These are phyloP conservation scores for Philopedon plagiatum DNA, from an alignment of 2,888 invertebrate genomes.

Conservation along the genomic window DNA sequence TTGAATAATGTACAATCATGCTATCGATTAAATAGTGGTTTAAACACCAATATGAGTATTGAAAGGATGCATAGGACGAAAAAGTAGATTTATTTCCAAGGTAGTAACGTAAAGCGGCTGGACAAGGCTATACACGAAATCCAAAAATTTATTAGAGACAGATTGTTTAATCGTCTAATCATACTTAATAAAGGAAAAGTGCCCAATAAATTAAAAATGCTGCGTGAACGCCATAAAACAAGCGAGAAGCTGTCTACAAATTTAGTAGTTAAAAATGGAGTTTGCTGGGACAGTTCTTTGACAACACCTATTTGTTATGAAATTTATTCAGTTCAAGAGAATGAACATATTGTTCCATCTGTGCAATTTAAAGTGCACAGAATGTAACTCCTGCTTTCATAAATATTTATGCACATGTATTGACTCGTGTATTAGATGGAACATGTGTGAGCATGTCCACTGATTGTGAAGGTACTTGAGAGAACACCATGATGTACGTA, in stretches of 20 bases:
- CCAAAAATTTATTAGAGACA: no score
- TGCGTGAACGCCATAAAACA: slow-evolving; percentile 30
- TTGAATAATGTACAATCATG: neutral
- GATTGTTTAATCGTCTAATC: no score
- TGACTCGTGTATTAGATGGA: neutral
- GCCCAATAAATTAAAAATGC: slow-evolving; percentile 38
- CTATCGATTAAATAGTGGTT: neutral
- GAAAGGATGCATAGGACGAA: neutral
- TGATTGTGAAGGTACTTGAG: neutral
- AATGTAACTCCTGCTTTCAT: slow-evolving; percentile 6
- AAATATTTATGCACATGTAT: neutral
- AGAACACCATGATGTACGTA: neutral
- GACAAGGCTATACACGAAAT: no score
- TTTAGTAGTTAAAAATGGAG: neutral
- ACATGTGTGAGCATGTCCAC: neutral
- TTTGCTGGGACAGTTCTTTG: neutral
- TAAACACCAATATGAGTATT: slow-evolving; percentile 4
- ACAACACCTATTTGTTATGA: neutral
- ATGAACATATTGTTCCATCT: neutral
- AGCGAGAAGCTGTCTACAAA: slow-evolving; percentile 15
- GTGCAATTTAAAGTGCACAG: neutral
- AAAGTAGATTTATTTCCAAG: neutral
- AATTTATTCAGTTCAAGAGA: neutral
- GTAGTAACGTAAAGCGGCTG: neutral
- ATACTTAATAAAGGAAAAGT: slow-evolving; percentile 47